Base-by-base conservation (phyloP, 2,113 vertebrate genomes). In the Chelonoidis abingdonii region DNA sequence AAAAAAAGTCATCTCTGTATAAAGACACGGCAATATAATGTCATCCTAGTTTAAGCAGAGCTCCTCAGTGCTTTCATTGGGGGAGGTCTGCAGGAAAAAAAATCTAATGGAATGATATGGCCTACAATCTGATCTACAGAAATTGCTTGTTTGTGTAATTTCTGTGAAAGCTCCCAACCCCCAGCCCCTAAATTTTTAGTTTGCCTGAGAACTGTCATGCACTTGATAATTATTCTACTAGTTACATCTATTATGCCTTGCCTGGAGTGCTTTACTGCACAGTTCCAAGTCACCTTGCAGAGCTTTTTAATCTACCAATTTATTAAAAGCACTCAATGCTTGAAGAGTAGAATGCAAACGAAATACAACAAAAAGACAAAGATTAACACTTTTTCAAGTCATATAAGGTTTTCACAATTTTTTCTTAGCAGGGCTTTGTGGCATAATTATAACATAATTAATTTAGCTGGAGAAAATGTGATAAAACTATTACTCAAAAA, bases 151-250 rank as follows among this genome's bases (percentile, higher is more conserved):
- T 25, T 29, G 25, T 16, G 69, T 54, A 52, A 12, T 27, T 94
- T 95, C 49, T 89, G 86, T 49, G 86, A 86, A 84, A 90, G 41
- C 8, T 87, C 50, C 85, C 11, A 47, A 19, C 19, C 24, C 31
- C 76, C 5, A 0, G 4, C 85, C 41, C 38, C 5, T 14, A 24
- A 3, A 29, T 10, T 88, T 81, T 65, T 78, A 44, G 50, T 9
- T 86, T 57, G 76, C 49, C 31, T 84, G 27, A 81, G 87, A 90
- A 69, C 0, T 56, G 17, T 12, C 69, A 87, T 2, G 83, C 59
- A 89, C 75, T 47, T 80, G 38, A 0, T 53, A 31, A 82, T 50
- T 92, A 76, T 3, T 86, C 88, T 79, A 85, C 54, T 3, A 94
- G 35, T 65, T 53, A n/a, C 72, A 83, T 53, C 54, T 82, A 31